Percentiles rank a stretch among this genome's conserved stretches.
These are phyloP conservation scores for Xyliphius kryptos DNA, from an alignment of 2,113 vertebrate species.

Conservation along the genomic window DNA sequence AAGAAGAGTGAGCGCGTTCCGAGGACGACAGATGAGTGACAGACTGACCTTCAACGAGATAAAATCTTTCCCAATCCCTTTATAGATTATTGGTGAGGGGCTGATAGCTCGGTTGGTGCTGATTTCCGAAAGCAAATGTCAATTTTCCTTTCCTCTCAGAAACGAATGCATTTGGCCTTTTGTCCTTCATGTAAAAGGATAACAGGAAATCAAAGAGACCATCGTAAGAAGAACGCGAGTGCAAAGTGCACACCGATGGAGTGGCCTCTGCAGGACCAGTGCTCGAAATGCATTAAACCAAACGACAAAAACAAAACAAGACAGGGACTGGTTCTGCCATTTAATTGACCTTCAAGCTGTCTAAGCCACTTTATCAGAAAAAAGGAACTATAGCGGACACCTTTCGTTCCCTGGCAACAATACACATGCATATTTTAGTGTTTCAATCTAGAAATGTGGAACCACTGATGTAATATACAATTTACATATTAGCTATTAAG, in stretches of 20 bases:
- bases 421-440: too few species aligned
- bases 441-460: too few species aligned
- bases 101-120: background rate
- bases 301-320: background rate
- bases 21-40: slow-evolving; percentile 26
- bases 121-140: slow-evolving; percentile 2
- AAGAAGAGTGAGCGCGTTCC: slow-evolving; percentile 3
- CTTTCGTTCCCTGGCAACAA: background rate
- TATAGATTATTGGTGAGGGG: slow-evolving; percentile 31
- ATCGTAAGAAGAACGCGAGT: too few species aligned
- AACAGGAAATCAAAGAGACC: background rate
- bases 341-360: slow-evolving; percentile 24
- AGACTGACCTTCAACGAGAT: slow-evolving; percentile 33
- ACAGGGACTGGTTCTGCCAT: background rate
- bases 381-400: background rate
- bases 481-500: too few species aligned
- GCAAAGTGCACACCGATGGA: too few species aligned
- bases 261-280: too few species aligned
- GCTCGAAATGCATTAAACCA: too few species aligned
- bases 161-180: background rate
- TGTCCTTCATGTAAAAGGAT: background rate
- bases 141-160: background rate
- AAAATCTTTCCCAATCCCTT: slow-evolving; percentile 21
- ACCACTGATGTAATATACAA: too few species aligned
- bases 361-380: slow-evolving; percentile 6